These are phyloP conservation scores for Recurvirostra avosetta DNA, from an alignment of 2,113 vertebrate species.

Conservation along the genomic window DNA sequence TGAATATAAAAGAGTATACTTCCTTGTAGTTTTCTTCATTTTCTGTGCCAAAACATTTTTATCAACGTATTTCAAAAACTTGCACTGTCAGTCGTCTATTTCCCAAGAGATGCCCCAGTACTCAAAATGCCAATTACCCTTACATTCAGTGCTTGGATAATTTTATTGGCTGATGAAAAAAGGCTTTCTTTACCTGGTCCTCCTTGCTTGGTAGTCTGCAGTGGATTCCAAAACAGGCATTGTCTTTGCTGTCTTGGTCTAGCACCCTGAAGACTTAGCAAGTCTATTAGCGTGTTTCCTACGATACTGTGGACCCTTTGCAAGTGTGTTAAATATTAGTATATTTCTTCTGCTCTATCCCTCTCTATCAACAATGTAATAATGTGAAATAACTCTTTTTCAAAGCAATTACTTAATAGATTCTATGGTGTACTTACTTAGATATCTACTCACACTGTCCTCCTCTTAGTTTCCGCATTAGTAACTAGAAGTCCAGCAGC, in stretches of 20 bases:
- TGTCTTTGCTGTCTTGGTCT: background rate
- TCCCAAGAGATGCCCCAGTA: background rate
- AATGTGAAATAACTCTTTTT: background rate
- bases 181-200: background rate
- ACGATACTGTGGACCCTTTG: background rate
- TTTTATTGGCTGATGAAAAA: background rate
- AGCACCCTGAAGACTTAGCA: background rate
- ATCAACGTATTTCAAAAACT: background rate
- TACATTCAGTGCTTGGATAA: background rate
- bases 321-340: background rate
- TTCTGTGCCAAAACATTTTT: background rate
- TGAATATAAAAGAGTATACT: background rate
- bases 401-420: background rate
- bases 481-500: background rate
- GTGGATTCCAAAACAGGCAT: background rate
- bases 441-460: background rate
- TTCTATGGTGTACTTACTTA: background rate
- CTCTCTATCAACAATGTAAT: background rate
- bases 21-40: background rate
- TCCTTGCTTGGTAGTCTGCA: background rate
- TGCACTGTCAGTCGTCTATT: background rate
- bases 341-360: background rate
- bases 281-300: background rate
- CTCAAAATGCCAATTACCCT: background rate
- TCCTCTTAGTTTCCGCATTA: background rate